Percentiles rank a stretch among this genome's conserved stretches.
These are phyloP conservation scores for Aplochiton taeniatus DNA, from an alignment of 2,797 vertebrate genomes.

Conservation along the genomic window DNA sequence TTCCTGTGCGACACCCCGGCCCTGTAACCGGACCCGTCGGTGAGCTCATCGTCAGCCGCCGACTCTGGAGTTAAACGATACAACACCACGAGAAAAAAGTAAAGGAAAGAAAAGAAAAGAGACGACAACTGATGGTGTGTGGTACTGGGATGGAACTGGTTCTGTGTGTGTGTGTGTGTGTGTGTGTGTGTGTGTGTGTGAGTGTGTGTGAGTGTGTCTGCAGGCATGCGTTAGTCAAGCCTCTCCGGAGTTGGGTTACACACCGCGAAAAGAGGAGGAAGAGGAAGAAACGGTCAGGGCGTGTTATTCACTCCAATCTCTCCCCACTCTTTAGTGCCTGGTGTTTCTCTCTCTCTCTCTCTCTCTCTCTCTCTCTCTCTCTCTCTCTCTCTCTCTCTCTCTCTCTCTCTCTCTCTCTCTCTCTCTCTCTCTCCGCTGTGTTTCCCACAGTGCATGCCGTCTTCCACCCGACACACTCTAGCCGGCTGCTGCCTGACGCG, in stretches of 20 bases:
- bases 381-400: slow-evolving; percentile 18
- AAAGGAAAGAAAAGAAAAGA: slow-evolving; percentile 11
- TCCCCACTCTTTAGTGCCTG: not conserved
- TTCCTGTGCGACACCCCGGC: slow-evolving; percentile 55
- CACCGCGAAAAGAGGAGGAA: slow-evolving; percentile 40
- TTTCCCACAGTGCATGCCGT: slow-evolving; percentile 43
- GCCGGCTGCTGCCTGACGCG: slow-evolving; percentile 22
- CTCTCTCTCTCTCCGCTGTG: slow-evolving; percentile 23
- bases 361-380: slow-evolving; percentile 35
- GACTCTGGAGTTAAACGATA: slow-evolving; percentile 69
- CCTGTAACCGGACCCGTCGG: slow-evolving; percentile 68
- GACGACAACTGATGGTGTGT: slow-evolving; percentile 42
- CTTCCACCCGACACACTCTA: slow-evolving; percentile 55
- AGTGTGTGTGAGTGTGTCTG: not conserved
- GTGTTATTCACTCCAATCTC: slow-evolving; percentile 7
- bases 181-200: not conserved
- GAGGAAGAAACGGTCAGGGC: slow-evolving; percentile 22
- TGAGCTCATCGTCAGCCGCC: slow-evolving; percentile 72
- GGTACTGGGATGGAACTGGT: slow-evolving; percentile 67
- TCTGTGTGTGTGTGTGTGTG: slow-evolving; percentile 47
- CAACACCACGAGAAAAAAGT: slow-evolving; percentile 41
- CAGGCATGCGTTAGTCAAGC: slow-evolving; percentile 12
- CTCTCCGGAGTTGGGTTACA: slow-evolving; percentile 68
- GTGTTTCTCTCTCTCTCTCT: slow-evolving; percentile 11
- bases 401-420: slow-evolving; percentile 19